These are phyloP conservation scores for Poeciliopsis retropinna DNA, from an alignment of 2,113 vertebrate genomes.

Conservation along the genomic window DNA sequence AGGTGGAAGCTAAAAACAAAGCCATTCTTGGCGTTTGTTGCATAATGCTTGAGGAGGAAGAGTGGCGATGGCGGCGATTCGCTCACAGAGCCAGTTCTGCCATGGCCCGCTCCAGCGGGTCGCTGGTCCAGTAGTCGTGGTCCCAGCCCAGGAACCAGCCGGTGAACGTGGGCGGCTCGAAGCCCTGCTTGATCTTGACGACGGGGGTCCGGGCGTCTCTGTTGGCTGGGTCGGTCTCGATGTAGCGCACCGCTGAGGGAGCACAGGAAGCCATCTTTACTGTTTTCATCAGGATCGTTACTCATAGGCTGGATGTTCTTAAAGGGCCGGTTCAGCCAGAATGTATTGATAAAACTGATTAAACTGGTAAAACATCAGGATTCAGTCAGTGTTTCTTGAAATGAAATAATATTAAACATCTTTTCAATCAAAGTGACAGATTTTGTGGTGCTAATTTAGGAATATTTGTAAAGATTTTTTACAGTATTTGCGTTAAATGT, in stretches of 20 bases:
- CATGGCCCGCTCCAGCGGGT: conserved; percentile 90
- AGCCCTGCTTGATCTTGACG: conserved; percentile 88
- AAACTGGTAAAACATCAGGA: too few relatives aligned
- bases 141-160: conserved; percentile 99
- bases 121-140: conserved; percentile 89
- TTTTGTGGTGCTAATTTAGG: too few relatives aligned
- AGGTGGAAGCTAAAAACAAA: conserved; percentile 19
- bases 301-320: too few relatives aligned
- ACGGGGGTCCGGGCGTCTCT: conserved; percentile 88
- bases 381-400: too few relatives aligned
- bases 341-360: too few relatives aligned
- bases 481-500: too few relatives aligned
- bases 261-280: background rate
- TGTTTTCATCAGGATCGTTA: background rate
- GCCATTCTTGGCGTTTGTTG: conserved; percentile 37
- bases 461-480: too few relatives aligned
- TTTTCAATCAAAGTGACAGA: too few relatives aligned
- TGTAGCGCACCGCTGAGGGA: conserved; percentile 88
- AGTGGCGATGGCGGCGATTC: background rate
- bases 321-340: too few relatives aligned
- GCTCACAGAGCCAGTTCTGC: conserved; percentile 87
- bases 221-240: conserved; percentile 90
- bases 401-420: too few relatives aligned
- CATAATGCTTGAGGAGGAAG: conserved; percentile 26
- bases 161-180: conserved; percentile 92